Percentiles rank a stretch among this genome's conserved stretches.
phyloP scores from a whole-genome alignment of 1,140 invertebrate species.

The Bombus vancouverensis region DNA sequence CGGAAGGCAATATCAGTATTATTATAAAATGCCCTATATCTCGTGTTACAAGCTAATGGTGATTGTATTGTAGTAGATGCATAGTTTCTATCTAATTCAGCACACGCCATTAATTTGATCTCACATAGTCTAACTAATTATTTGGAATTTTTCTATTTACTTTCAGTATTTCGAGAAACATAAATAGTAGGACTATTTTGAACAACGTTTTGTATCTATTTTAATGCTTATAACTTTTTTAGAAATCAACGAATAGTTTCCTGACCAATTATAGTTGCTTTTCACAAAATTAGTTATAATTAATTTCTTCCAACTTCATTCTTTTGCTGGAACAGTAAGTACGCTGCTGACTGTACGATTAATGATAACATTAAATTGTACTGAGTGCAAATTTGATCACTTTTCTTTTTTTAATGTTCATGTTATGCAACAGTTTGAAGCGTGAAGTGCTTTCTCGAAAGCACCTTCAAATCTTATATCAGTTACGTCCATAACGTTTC shows the following conservation, averaged over 20 bases:
- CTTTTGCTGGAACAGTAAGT: slow-evolving; percentile 73
- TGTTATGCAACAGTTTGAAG: slow-evolving; percentile 61
- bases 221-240: slow-evolving; percentile 68
- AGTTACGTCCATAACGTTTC: slow-evolving; percentile 71
- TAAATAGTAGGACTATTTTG: slow-evolving; percentile 35
- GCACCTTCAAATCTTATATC: slow-evolving; percentile 60
- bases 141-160: slow-evolving; percentile 61
- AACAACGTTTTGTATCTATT: slow-evolving; percentile 62
- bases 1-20: slow-evolving; percentile 75
- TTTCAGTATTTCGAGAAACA: slow-evolving; percentile 61
- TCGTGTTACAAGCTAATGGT: slow-evolving; percentile 74
- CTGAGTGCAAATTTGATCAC: slow-evolving; percentile 76
- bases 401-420: slow-evolving; percentile 37
- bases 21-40: slow-evolving; percentile 76
- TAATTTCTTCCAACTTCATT: neutral
- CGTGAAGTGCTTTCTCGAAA: slow-evolving; percentile 50
- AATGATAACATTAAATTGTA: slow-evolving; percentile 78
- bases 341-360: slow-evolving; percentile 75
- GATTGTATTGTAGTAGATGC: slow-evolving; percentile 75
- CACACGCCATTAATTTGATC: slow-evolving; percentile 69
- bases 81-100: slow-evolving; percentile 72
- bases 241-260: slow-evolving; percentile 65
- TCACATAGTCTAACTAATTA: slow-evolving; percentile 68
- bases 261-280: slow-evolving; percentile 49
- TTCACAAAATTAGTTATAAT: slow-evolving; percentile 45